Conservation (phyloP, 2,888 invertebrate genomes). For the Aphidius colemani region DNA sequence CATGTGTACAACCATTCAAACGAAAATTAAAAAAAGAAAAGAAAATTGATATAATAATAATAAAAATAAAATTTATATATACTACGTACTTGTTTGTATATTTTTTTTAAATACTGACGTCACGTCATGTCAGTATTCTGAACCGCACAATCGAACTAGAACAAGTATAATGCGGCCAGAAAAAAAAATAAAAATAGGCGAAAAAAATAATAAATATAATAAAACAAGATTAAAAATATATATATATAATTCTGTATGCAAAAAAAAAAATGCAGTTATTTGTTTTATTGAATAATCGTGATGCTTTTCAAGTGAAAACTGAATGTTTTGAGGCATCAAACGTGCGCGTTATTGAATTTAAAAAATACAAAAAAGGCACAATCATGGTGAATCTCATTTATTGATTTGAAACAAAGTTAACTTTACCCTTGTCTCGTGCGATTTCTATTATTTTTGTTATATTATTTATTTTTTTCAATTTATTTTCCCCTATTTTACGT, state of each 20-base stretch:
- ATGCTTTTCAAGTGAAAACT: conserved; percentile 24
- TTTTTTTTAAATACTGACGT: conserved; percentile 20
- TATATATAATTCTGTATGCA: neutral
- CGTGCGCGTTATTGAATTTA: conserved; percentile 16
- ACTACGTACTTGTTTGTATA: conserved; percentile 56
- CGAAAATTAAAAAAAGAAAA: conserved; percentile 2
- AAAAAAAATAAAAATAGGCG: conserved; percentile 9
- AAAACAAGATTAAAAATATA: conserved; percentile 4
- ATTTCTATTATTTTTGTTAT: conserved; percentile 21
- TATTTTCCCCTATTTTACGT: neutral
- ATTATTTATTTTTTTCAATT: conserved; percentile 22
- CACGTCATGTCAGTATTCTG: conserved; percentile 1
- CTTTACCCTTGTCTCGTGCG: conserved; percentile 21
- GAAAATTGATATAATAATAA: conserved; percentile 26
- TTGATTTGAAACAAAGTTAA: conserved; percentile 22
- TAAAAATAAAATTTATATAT: too few species aligned
- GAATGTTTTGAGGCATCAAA: conserved; percentile 23
- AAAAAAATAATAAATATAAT: conserved; percentile 7
- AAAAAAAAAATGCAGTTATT: conserved; percentile 9
- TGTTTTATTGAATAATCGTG: conserved; percentile 8
- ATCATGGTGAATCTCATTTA: conserved; percentile 21
- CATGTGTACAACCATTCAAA: conserved; percentile 45
- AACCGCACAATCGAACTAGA: conserved; percentile 17
- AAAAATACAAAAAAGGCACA: conserved; percentile 15
- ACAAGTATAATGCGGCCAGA: conserved; percentile 8